Percentiles rank a stretch among this genome's conserved stretches.
Conservation (phyloP, 2,888 invertebrate genomes). For the Oscheius myriophilus region DNA sequence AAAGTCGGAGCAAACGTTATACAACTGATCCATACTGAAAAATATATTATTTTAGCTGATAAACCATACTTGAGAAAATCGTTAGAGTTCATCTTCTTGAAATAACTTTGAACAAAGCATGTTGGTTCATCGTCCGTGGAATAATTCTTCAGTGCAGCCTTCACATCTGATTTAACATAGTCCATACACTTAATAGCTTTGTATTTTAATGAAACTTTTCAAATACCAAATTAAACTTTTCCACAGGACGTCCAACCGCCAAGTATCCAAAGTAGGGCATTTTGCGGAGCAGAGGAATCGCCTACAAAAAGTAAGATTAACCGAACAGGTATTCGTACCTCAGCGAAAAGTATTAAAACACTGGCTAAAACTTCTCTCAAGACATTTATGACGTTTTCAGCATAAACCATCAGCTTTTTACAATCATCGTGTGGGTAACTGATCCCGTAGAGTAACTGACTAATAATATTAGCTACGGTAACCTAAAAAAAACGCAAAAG, state of each 20-base stretch:
- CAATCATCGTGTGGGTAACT: constrained; percentile 38
- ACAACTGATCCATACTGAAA: constrained; percentile 20
- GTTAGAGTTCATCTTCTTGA: constrained; percentile 30
- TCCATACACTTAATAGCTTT: constrained; percentile 28
- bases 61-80: constrained; percentile 12
- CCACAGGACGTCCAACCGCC: constrained; percentile 10
- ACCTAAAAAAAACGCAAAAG: constrained; percentile 32
- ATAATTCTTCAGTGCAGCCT: constrained; percentile 36
- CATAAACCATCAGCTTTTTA: constrained; percentile 40
- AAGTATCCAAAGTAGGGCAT: constrained; percentile 38
- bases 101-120: constrained; percentile 50
- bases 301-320: background rate
- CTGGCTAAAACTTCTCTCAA: constrained; percentile 5
- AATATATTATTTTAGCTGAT: background rate
- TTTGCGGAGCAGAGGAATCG: constrained; percentile 34
- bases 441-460: constrained; percentile 50
- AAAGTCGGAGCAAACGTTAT: constrained; percentile 41
- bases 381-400: background rate
- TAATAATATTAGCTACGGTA: constrained; percentile 56
- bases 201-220: too few species aligned
- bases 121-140: constrained; percentile 37
- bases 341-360: constrained; percentile 4
- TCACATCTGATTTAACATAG: constrained; percentile 40
- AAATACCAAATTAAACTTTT: constrained; percentile 9
- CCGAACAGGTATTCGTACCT: too few species aligned